phyloP scores from a whole-genome alignment of 2,888 invertebrate species.

The Drosophila meridiana region DNA sequence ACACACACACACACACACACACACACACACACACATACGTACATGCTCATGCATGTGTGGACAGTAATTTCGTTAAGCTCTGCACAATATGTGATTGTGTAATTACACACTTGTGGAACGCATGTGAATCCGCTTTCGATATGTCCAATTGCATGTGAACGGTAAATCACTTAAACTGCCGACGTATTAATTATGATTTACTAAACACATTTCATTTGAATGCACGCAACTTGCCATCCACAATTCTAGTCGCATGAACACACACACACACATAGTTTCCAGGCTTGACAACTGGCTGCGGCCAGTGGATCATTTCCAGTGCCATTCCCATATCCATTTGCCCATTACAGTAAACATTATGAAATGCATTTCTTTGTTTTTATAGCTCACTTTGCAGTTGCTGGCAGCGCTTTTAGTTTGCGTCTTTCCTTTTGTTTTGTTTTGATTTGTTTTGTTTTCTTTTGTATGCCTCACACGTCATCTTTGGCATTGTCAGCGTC shows the following conservation, averaged over 20 bases:
- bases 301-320: conserved; percentile 26
- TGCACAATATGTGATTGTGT: conserved; percentile 32
- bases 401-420: conserved; percentile 13
- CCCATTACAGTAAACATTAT: conserved; percentile 57
- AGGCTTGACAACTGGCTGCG: conserved; percentile 19
- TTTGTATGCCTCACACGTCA: conserved; percentile 28
- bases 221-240: conserved; percentile 11
- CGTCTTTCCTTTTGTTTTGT: conserved; percentile 8
- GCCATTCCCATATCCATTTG: conserved; percentile 13
- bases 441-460: conserved; percentile 15
- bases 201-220: neutral
- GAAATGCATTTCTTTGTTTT: conserved; percentile 55
- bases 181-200: neutral
- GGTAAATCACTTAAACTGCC: neutral
- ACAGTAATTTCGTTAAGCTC: conserved; percentile 28
- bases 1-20: neutral
- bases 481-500: conserved; percentile 21
- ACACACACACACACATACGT: neutral
- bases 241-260: conserved; percentile 4
- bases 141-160: neutral
- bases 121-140: conserved; percentile 11
- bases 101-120: conserved; percentile 25
- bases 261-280: neutral
- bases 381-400: conserved; percentile 45
- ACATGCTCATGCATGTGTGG: neutral